phyloP scores from a whole-genome alignment of 1,140 invertebrate species.

The Drosophila sucinea region DNA sequence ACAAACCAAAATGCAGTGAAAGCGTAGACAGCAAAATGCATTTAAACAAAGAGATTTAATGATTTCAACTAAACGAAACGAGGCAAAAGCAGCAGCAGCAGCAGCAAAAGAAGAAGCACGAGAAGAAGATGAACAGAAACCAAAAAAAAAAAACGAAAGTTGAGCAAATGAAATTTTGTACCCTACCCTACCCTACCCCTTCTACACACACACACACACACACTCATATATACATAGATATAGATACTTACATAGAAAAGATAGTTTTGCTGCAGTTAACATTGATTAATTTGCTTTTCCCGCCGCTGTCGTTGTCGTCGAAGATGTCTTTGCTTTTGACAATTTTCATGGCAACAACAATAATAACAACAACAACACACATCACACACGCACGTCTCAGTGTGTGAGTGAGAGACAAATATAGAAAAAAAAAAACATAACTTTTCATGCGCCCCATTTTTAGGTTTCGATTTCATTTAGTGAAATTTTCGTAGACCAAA shows the following conservation, averaged over 20 bases:
- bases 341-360: slow-evolving; percentile 38
- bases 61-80: slow-evolving; percentile 12
- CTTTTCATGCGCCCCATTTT: slow-evolving; percentile 54
- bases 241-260: slow-evolving; percentile 36
- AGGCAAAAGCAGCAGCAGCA: background rate
- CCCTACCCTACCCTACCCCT: background rate
- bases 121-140: background rate
- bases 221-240: slow-evolving; percentile 16
- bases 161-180: slow-evolving; percentile 14
- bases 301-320: slow-evolving; percentile 22
- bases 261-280: slow-evolving; percentile 31
- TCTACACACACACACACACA: slow-evolving; percentile 18
- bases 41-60: slow-evolving; percentile 14
- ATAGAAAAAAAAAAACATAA: slow-evolving; percentile 19
- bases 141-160: slow-evolving; percentile 5
- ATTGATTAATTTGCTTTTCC: slow-evolving; percentile 65
- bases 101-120: background rate
- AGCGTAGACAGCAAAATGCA: slow-evolving; percentile 10
- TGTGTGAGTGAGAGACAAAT: slow-evolving; percentile 5
- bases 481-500: slow-evolving; percentile 1
- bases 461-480: slow-evolving; percentile 58
- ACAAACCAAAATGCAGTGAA: slow-evolving; percentile 10
- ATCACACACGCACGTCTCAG: background rate
- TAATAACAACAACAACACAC: slow-evolving; percentile 37
- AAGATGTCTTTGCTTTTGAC: slow-evolving; percentile 45